Evolutionary conservation across 1,140 invertebrate genomes (phyloP).

Genomic region (Rhagoletis zephyria): DNA sequence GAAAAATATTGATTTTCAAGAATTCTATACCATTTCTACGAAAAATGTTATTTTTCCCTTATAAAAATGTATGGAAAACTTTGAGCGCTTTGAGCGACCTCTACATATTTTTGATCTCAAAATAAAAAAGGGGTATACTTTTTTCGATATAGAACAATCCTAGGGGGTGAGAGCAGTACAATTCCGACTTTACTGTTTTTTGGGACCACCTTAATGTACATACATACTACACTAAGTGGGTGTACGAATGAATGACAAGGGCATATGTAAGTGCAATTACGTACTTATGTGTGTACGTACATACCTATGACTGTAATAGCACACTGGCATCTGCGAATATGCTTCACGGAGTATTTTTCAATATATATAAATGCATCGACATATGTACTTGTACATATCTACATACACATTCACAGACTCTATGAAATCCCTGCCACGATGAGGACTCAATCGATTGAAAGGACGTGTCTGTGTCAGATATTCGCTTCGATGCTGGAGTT

Average conservation of each 20-base stretch:
- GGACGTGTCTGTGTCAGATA: constrained; percentile 39
- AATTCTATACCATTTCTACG: no score
- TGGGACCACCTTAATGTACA: no score
- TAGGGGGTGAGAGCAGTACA: no score
- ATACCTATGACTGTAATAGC: neutral
- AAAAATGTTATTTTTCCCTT: no score
- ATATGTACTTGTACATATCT: no score
- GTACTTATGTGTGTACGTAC: neutral
- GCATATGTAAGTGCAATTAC: neutral
- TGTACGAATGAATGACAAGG: neutral
- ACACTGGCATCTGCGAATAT: neutral
- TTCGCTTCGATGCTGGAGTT: constrained; percentile 14
- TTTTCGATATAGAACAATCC: no score
- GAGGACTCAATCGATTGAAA: neutral
- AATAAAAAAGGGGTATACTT: no score
- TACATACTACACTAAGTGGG: neutral
- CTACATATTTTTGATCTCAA: no score
- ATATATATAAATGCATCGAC: neutral
- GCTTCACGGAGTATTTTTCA: neutral
- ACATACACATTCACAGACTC: neutral
- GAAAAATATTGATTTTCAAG: no score
- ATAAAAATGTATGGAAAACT: no score
- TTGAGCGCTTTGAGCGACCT: no score
- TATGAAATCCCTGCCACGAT: constrained; percentile 26
- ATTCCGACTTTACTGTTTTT: no score